Conservation (phyloP, 2,888 invertebrate genomes). For the Limnephilus rhombicus region DNA sequence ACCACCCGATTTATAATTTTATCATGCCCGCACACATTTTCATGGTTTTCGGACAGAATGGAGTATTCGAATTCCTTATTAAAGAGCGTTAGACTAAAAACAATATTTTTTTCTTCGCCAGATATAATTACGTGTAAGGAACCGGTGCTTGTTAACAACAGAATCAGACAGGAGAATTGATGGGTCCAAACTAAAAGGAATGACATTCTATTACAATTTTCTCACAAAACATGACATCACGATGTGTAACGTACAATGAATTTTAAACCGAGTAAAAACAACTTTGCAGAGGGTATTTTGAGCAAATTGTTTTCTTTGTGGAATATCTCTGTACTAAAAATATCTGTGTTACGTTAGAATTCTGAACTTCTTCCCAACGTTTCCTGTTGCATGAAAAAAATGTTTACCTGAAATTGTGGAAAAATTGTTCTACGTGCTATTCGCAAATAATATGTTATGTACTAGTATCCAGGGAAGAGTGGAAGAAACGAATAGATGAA, state of each 20-base stretch:
- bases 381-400: neutral
- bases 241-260: neutral
- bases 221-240: neutral
- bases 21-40: too few relatives aligned
- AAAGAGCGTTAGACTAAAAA: too few relatives aligned
- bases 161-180: too few relatives aligned
- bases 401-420: neutral
- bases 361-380: neutral
- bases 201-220: neutral
- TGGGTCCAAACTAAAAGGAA: neutral
- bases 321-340: neutral
- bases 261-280: neutral
- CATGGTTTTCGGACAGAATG: too few relatives aligned
- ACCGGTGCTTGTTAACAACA: too few relatives aligned
- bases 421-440: neutral
- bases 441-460: neutral
- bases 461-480: too few relatives aligned
- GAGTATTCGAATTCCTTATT: too few relatives aligned
- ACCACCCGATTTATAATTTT: too few relatives aligned
- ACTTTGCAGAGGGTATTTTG: neutral
- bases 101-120: too few relatives aligned
- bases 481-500: too few relatives aligned
- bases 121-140: too few relatives aligned
- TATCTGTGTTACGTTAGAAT: neutral
- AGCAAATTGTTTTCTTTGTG: neutral